Evolutionary conservation across 2,113 vertebrate species (phyloP).

Genomic region (Plectropomus leopardus): DNA sequence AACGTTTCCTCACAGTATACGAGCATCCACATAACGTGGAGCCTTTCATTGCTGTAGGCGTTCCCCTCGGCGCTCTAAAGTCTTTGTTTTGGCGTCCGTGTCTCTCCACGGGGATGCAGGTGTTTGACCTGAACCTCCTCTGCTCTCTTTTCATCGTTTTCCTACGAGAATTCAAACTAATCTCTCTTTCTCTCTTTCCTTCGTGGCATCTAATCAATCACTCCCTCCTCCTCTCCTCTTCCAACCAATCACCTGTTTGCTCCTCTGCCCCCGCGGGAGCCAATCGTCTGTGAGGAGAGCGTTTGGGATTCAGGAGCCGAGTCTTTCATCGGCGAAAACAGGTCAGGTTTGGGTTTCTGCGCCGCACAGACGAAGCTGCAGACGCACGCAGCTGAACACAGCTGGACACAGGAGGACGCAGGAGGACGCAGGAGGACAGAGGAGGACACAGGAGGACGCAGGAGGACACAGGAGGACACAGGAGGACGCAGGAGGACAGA

Average conservation of each 20-base stretch:
- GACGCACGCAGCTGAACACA: conserved; percentile 17
- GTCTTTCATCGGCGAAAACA: neutral
- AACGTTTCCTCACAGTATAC: neutral
- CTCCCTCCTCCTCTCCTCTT: neutral
- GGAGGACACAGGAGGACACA: too few relatives aligned
- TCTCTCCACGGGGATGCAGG: neutral
- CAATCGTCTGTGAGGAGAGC: conserved; percentile 16
- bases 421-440: too few relatives aligned
- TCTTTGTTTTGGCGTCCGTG: conserved; percentile 1
- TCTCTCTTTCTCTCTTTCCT: conserved; percentile 20
- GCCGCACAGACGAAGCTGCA: neutral
- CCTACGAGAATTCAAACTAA: conserved; percentile 48
- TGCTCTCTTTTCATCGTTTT: conserved; percentile 9
- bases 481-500: too few relatives aligned
- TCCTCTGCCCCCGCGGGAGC: conserved; percentile 6
- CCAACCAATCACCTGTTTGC: conserved; percentile 9
- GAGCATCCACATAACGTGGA: conserved; percentile 14
- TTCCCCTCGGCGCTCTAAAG: neutral
- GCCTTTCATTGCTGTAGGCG: conserved; percentile 9
- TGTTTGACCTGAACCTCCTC: conserved; percentile 29
- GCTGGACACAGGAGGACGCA: too few relatives aligned
- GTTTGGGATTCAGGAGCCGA: conserved; percentile 13
- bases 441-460: too few relatives aligned
- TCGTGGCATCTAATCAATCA: conserved; percentile 54
- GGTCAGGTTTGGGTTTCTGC: neutral